These are phyloP conservation scores for Corydoras sp. DNA, from an alignment of 2,113 vertebrate species.

Conservation along the genomic window DNA sequence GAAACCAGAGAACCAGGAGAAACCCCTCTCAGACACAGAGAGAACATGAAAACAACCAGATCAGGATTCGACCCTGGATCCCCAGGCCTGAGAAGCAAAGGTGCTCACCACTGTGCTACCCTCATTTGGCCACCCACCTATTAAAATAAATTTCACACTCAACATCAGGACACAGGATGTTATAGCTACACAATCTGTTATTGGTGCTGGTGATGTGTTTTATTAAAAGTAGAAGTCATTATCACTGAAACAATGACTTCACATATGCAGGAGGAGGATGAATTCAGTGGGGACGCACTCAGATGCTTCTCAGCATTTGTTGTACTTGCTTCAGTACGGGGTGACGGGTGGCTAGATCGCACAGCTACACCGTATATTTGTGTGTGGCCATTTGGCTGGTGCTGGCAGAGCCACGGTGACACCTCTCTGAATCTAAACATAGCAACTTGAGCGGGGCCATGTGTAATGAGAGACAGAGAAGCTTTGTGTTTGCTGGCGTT, in stretches of 20 bases:
- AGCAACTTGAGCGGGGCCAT: slow-evolving; percentile 40
- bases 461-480: slow-evolving; percentile 41
- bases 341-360: slow-evolving; percentile 32
- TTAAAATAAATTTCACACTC: too few species aligned
- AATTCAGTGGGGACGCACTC: slow-evolving; percentile 1
- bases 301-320: not conserved
- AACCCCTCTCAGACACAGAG: too few species aligned
- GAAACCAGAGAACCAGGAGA: too few species aligned
- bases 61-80: too few species aligned
- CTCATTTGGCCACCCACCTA: too few species aligned
- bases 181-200: too few species aligned
- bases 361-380: slow-evolving; percentile 31
- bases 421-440: slow-evolving; percentile 46
- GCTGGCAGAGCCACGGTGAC: slow-evolving; percentile 42
- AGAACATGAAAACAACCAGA: too few species aligned
- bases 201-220: too few species aligned
- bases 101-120: too few species aligned
- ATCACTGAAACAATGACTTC: not conserved
- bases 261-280: not conserved
- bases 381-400: slow-evolving; percentile 41
- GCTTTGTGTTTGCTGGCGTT: slow-evolving; percentile 29
- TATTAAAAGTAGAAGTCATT: too few species aligned
- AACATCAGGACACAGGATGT: too few species aligned
- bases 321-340: slow-evolving; percentile 23
- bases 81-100: too few species aligned